Evolutionary conservation across 1,140 invertebrate species (phyloP), one percentile per base, ranked within the genome.

Genomic region (Nylanderia fulva): DNA sequence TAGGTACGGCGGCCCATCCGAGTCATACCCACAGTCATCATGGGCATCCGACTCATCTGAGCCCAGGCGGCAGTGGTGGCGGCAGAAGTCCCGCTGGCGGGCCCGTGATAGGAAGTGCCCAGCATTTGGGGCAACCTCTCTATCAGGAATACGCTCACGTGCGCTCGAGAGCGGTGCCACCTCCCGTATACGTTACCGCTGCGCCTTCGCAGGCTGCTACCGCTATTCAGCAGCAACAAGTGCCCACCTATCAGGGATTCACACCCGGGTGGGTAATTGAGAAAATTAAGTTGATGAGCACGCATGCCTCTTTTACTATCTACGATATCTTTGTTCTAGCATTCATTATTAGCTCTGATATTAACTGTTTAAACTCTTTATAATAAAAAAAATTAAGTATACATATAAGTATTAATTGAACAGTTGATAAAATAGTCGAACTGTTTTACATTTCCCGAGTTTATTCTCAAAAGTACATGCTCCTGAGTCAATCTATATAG

Each of bases 221-320:
- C 86, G 92, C 93, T 76, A 94, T 94, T 64, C 94, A 94, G 86
- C 93, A 94, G 82, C 94, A 94, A 86, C 94, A 94, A 94, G 91
- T 95, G 91, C 94, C 94, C 93, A 94, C 94, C 92, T 95, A 94
- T 90, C 94, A 95, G 91, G 94, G 94, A 95, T 95, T 95, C 90
- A 95, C 94, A 94, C 94, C 94, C 92, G 94, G 94, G 94, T 95
- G 94, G 92, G 94, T 94, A 95, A 93, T 92, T 94, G n/a, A 94
- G 92, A 94, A 93, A 94, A 90, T 93, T 95, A 94, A n/a, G 92
- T 93, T 92, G 92, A 94, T 95, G 93, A n/a, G n/a, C 94, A 94
- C 93, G 94, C 94, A 95, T 93, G 93, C 91, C 91, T 91, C 93
- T 94, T 92, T 91, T 90, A 48, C 90, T 80, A 85, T 87, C 63